Base-by-base conservation (phyloP, 2,888 invertebrate genomes). In the Amaurobius ferox region DNA sequence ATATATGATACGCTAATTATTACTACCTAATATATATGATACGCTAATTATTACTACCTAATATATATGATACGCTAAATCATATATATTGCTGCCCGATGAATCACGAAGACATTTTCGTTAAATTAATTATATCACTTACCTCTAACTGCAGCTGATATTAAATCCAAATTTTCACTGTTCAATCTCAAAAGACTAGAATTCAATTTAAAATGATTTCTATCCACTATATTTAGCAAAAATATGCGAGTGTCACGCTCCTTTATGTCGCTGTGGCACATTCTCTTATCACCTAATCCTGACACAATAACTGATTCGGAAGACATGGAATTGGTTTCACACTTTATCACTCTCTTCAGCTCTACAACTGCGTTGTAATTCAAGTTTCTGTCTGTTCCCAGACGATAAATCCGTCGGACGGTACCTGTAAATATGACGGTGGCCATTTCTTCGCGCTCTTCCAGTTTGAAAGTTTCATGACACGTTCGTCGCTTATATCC, bases 181-280 rank as follows among this genome's bases (percentile, higher is more conserved):
- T 90, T 91, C 16, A 92, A 88, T 71, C 91, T 87, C 26, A 91
- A 81, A 9, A 91, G 88, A 79, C 91, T 91, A 3, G 91, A 91
- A 87, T 91, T 91, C 44, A 91, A 89, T 77, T 88, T 88, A 35
- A 91, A 88, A 48, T 90, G 89, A 39, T 88, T 88, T 40, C 90
- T 90, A 55, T 90, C 88, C 3, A 77, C 79, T 67, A 88, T 79
- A 32, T 80, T 89, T 16, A 91, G 88, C 81, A 91, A 74, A 88
- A 91, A 92, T 55, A 91, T 91, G 68, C 90, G 89, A 6, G 91
- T 91, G 78, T 92, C 91, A 62, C 89, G 89, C 64, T 89, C 89
- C 6, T 89, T 86, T 5, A 91, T 90, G 11, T 88, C 73, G 74
- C 89, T 90, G 11, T 89, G 87, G 88, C 91, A 91, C 26, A 91